Conservation (phyloP, 2,888 invertebrate species). For the Carterocephalus palaemon region DNA sequence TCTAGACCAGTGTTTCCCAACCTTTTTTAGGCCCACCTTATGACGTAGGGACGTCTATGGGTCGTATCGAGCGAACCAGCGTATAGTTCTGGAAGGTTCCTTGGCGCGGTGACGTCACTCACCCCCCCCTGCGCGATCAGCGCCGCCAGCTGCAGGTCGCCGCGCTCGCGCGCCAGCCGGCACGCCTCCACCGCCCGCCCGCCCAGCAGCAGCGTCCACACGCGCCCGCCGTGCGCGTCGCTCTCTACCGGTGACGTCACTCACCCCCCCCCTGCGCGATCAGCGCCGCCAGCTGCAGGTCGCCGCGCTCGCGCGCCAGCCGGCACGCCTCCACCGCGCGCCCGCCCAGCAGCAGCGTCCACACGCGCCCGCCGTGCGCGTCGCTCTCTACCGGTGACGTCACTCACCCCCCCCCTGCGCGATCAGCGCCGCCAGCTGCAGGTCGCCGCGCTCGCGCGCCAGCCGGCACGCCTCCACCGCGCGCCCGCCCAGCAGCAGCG, state of each 20-base stretch:
- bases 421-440: slow-evolving; percentile 59
- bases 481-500: slow-evolving; percentile 57
- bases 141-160: slow-evolving; percentile 60
- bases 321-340: slow-evolving; percentile 58
- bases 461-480: slow-evolving; percentile 59
- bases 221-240: slow-evolving; percentile 53
- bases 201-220: slow-evolving; percentile 60
- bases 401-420: no score
- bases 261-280: slow-evolving; percentile 64
- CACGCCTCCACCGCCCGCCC: slow-evolving; percentile 62
- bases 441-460: slow-evolving; percentile 50
- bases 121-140: slow-evolving; percentile 62
- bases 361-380: slow-evolving; percentile 53
- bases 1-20: no score
- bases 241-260: slow-evolving; percentile 42
- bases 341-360: slow-evolving; percentile 60
- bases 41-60: no score
- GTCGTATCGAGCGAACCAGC: no score
- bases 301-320: slow-evolving; percentile 49
- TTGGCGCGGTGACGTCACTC: no score
- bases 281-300: slow-evolving; percentile 59
- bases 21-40: no score
- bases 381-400: slow-evolving; percentile 47
- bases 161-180: slow-evolving; percentile 45
- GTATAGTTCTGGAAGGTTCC: no score